Conservation (phyloP, 2,113 vertebrate species). For the Pandion haliaetus region DNA sequence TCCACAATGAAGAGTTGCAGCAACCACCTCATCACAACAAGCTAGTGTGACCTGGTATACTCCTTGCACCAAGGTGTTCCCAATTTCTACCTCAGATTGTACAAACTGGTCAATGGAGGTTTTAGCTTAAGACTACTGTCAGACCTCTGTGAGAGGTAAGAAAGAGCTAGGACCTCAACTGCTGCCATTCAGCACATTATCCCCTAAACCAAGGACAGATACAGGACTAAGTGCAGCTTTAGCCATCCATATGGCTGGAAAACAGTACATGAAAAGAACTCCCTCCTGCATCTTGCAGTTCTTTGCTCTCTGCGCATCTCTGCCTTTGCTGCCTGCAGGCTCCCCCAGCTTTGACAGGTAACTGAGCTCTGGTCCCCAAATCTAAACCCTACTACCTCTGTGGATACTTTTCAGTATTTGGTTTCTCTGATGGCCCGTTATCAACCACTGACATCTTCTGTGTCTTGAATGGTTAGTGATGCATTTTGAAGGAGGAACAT, state of each 20-base stretch:
- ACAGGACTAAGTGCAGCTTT: neutral
- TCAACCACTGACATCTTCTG: neutral
- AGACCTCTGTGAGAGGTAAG: neutral
- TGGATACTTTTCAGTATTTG: neutral
- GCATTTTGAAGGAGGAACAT: neutral
- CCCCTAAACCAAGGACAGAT: neutral
- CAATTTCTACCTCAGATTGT: neutral
- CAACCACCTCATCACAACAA: neutral
- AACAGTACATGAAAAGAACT: neutral
- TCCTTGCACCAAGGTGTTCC: neutral
- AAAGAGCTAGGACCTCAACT: neutral
- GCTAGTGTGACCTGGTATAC: accelerated
- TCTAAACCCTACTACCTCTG: neutral
- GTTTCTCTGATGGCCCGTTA: neutral
- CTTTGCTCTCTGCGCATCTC: neutral
- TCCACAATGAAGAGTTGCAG: neutral
- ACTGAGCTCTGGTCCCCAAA: neutral
- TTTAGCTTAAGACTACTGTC: neutral
- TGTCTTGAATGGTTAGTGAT: neutral
- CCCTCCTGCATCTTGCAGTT: neutral
- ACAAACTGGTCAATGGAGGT: neutral
- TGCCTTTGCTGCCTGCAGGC: neutral
- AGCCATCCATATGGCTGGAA: neutral
- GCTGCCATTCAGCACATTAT: neutral
- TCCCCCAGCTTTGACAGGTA: neutral